Percentiles rank a stretch among this genome's conserved stretches.
Evolutionary conservation across 2,113 vertebrate genomes (phyloP).

Genomic region (Chascanopsetta lugubris): DNA sequence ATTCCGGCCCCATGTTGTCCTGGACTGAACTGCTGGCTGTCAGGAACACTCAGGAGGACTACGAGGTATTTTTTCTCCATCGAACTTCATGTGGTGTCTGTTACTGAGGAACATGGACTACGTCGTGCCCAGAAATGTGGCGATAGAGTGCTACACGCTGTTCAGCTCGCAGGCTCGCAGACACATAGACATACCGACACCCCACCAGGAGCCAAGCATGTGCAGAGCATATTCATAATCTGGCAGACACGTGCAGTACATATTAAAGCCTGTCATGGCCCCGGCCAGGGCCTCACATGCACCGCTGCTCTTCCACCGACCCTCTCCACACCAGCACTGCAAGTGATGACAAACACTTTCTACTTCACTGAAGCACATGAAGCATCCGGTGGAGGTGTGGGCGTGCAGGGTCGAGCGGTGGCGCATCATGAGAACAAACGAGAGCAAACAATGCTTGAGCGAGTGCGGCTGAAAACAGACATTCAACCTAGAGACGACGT

Average conservation of each 20-base stretch:
- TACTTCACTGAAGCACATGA: background rate
- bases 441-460: background rate
- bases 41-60: conserved; percentile 56
- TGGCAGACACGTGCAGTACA: conserved; percentile 10
- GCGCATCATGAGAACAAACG: background rate
- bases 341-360: conserved; percentile 17
- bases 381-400: background rate
- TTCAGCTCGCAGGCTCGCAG: conserved; percentile 29
- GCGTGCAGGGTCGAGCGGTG: background rate
- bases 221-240: conserved; percentile 20
- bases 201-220: conserved; percentile 2
- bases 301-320: background rate
- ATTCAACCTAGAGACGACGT: background rate
- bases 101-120: conserved; percentile 28
- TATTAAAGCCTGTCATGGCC: background rate
- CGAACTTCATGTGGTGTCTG: conserved; percentile 43
- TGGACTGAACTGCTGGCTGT: conserved; percentile 57
- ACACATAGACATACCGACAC: conserved; percentile 40
- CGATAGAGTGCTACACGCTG: conserved; percentile 34
- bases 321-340: background rate
- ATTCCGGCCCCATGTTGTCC: conserved; percentile 52
- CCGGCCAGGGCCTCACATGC: conserved; percentile 6
- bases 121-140: conserved; percentile 40
- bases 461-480: background rate
- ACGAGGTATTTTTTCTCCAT: too few species aligned